Conservation (phyloP, 2,888 invertebrate genomes). For the Fissipunctia ypsillon region DNA sequence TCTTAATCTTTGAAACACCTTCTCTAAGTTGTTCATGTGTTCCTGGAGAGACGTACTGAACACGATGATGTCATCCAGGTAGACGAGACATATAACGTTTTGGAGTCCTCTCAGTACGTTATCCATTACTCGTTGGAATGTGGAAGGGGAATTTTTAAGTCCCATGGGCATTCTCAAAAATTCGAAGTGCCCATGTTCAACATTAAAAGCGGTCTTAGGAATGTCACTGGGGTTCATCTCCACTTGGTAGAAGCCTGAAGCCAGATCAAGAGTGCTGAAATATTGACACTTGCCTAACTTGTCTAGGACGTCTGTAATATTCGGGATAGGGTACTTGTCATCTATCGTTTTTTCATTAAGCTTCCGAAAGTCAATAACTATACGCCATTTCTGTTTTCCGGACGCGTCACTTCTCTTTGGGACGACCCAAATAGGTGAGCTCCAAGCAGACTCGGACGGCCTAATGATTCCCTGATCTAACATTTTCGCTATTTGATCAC, state of each 20-base stretch:
- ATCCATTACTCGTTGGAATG: background rate
- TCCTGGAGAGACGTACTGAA: background rate
- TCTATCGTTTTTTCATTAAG: background rate
- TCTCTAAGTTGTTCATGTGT: constrained; percentile 1
- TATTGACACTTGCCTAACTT: background rate
- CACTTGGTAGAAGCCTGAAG: background rate
- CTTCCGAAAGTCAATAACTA: background rate
- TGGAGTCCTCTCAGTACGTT: background rate
- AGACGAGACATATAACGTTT: background rate
- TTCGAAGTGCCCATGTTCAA: background rate
- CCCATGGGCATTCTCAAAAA: background rate
- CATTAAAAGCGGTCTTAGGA: background rate
- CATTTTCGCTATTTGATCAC: background rate
- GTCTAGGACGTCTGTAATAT: background rate
- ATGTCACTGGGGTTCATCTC: too few species aligned
- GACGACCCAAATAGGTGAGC: background rate
- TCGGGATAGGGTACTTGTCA: background rate
- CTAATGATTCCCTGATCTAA: background rate
- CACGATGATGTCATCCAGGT: background rate
- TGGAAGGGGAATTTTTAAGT: too few species aligned
- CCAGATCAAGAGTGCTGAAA: background rate
- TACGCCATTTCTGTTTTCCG: background rate
- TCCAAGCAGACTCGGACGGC: background rate
- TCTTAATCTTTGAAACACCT: constrained; percentile 9
- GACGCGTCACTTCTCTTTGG: background rate